Evolutionary conservation across 2,113 vertebrate genomes (phyloP).

Genomic region (Chlamydotis undulata): DNA sequence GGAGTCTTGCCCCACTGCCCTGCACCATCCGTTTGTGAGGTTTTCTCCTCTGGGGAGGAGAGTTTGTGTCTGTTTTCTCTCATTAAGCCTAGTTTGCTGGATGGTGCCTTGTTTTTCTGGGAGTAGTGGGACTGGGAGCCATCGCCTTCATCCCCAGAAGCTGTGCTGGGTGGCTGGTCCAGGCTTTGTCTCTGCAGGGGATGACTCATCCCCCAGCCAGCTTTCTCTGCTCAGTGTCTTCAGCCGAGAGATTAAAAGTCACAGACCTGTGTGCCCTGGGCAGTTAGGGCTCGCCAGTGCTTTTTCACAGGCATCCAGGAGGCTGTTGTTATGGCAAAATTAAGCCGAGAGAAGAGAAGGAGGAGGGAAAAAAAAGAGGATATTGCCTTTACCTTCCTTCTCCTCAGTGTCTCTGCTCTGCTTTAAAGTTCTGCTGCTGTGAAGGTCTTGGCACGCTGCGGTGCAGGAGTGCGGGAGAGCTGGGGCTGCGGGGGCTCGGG

Average conservation of each 20-base stretch:
- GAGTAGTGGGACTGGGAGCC: not conserved
- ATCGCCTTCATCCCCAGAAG: not conserved
- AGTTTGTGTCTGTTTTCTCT: not conserved
- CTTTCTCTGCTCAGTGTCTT: not conserved
- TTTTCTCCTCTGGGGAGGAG: not conserved
- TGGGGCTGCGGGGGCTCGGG: not conserved
- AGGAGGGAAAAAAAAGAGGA: not conserved
- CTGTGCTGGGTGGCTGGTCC: not conserved
- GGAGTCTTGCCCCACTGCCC: not conserved
- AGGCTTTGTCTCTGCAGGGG: not conserved
- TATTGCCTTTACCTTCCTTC: not conserved
- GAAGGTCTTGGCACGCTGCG: not conserved
- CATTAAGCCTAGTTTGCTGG: not conserved
- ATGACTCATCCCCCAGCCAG: not conserved
- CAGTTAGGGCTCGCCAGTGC: not conserved
- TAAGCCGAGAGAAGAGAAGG: not conserved
- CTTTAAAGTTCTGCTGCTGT: not conserved
- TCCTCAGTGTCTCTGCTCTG: not conserved
- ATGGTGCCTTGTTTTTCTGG: not conserved
- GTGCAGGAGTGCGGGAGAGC: not conserved
- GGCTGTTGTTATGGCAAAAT: slow-evolving; percentile 36
- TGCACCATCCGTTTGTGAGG: not conserved
- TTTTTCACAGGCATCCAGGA: not conserved
- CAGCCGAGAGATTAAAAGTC: slow-evolving; percentile 9
- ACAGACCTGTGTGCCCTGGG: not conserved